Percentiles rank a stretch among this genome's conserved stretches.
Conservation (phyloP, 2,888 invertebrate species). For the Chironomus riparius region DNA sequence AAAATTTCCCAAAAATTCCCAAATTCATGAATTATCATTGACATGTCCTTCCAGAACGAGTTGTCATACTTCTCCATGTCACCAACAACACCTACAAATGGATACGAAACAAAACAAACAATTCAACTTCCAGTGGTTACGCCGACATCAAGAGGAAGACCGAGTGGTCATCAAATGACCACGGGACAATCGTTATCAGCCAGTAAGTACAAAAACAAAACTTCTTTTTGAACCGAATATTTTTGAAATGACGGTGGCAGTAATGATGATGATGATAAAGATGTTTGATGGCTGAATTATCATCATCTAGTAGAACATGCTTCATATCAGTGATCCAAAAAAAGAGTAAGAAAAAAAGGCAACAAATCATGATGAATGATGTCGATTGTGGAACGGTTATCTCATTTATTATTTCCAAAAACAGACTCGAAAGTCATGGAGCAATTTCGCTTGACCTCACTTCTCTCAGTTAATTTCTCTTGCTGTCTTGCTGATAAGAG, state of each 20-base stretch:
- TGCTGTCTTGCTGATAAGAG: too few relatives aligned
- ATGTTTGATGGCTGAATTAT: too few relatives aligned
- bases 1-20: too few relatives aligned
- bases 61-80: not conserved
- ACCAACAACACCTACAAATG: not conserved
- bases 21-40: too few relatives aligned
- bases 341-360: not conserved
- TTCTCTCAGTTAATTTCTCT: too few relatives aligned
- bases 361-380: not conserved
- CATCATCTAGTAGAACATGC: not conserved
- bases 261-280: slow-evolving; percentile 30
- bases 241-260: not conserved
- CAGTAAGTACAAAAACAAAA: slow-evolving; percentile 49
- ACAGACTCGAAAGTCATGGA: not conserved
- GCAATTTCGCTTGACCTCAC: not conserved
- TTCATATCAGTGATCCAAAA: not conserved
- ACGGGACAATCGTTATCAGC: slow-evolving; percentile 63
- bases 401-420: not conserved
- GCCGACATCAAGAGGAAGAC: slow-evolving; percentile 36
- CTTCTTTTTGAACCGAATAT: slow-evolving; percentile 33
- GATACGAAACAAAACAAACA: not conserved
- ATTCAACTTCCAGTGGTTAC: not conserved
- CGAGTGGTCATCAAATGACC: slow-evolving; percentile 47
- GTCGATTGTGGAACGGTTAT: not conserved
- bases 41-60: slow-evolving; percentile 4